Evolutionary conservation across 2,888 invertebrate species (phyloP), one percentile per base, ranked within the genome.

Genomic region (Mantis religiosa): DNA sequence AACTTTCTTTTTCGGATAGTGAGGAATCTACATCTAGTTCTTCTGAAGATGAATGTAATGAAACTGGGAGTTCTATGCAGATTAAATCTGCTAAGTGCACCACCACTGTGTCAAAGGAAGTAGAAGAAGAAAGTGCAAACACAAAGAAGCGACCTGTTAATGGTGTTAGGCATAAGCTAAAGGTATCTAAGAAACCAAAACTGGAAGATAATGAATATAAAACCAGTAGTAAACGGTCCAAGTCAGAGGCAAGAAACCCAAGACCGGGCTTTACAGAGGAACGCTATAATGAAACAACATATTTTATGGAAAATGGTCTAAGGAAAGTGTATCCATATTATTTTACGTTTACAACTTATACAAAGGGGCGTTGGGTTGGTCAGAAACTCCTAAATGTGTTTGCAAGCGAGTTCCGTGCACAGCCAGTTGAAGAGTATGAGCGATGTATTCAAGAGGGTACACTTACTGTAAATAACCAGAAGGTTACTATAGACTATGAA

Each of bases 281-380:
- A 83, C 91, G 92, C 30, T 92, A 92, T 90, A 91, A 91, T 91
- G 93, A 93, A 91, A 93, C 93, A n/a, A 92, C 93, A 84, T 94
- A 94, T 91, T 94, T 47, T 86, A 47, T 86, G 25, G 86, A 86
- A 25, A 86, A 93, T 94, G 98, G 98, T 91, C 95, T 99, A 91
- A 95, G 99, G 91, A 99, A 99, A 94, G 99, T 99, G 2, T 98
- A 98, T 93, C 99, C 99, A 0, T 99, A 99, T 94, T 98, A 98
- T 94, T 99, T 98, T 94, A 98, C 98, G 90, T 99, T 98, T 94
- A 97, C 98, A 90, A 98, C 98, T 82, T 98, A 98, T 94, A 98
- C 98, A 90, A 99, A 99, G 94, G 98, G 98, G 12, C 95, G 99
- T 92, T 99, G 99, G 99, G 97, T 98, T 4, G 98, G 98, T 6